phyloP scores from a whole-genome alignment of 2,888 invertebrate species.

The Drosophila quinaria region DNA sequence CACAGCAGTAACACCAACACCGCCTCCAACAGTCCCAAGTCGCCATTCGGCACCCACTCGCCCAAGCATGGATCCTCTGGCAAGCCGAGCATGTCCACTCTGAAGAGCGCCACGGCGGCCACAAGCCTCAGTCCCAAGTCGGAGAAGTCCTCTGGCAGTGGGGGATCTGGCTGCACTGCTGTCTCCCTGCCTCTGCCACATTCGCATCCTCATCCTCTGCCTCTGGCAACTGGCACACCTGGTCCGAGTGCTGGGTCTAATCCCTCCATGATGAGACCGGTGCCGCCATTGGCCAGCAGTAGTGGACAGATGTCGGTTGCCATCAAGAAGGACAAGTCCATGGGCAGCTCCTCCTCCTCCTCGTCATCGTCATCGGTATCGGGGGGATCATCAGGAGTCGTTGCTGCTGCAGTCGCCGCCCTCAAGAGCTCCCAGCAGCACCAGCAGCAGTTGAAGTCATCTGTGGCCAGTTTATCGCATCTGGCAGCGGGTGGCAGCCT shows the following conservation, averaged over 20 bases:
- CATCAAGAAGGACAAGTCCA: conserved; percentile 47
- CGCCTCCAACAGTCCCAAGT: conserved; percentile 91
- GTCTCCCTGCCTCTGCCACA: conserved; percentile 11
- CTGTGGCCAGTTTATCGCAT: conserved; percentile 72
- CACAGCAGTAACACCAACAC: conserved; percentile 92
- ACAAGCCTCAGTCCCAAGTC: conserved; percentile 83
- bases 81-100: conserved; percentile 95
- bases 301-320: conserved; percentile 39
- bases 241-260: conserved; percentile 8
- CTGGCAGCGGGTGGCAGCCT: conserved; percentile 65
- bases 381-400: conserved; percentile 29
- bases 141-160: conserved; percentile 67
- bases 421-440: conserved; percentile 63
- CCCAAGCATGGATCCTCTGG: conserved; percentile 92
- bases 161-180: conserved; percentile 12
- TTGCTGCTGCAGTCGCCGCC: conserved; percentile 70
- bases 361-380: conserved; percentile 21
- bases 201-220: not conserved
- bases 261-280: conserved; percentile 73
- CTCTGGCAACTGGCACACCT: conserved; percentile 7
- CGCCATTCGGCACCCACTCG: conserved; percentile 90
- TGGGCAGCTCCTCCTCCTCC: conserved; percentile 19
- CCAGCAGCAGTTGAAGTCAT: conserved; percentile 68
- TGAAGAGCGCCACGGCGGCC: conserved; percentile 89
- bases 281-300: conserved; percentile 86